Base-by-base conservation (phyloP, 2,888 invertebrate species). In the Nasonovia ribisnigri region DNA sequence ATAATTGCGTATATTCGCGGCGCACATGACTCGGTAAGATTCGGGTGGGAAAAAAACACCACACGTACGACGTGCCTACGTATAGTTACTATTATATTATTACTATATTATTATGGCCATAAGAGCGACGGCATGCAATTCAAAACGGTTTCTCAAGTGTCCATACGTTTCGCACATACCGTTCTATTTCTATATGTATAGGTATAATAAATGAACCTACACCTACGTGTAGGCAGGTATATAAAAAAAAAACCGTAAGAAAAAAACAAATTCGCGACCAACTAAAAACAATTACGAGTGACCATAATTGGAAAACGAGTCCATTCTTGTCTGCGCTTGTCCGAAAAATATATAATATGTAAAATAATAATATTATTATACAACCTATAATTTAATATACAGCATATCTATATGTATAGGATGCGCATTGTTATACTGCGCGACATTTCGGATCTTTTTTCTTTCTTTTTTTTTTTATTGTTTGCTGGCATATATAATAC, bases 281-380 rank as follows among this genome's bases (percentile, higher is more conserved):
- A 57, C 54, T 84, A 84, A 91, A 84, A 84, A 92, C 67, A 29
- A 20, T n/a, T 42, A n/a, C 46, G 24, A 43, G 51, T 43, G 77
- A 54, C 89, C 89, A 51, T 86, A 92, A 88, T 89, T 77, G 88
- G 54, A 92, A 89, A 88, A 54, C 26, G 54, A 84, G 84, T 90
- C 88, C 88, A 93, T 90, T 84, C 93, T 84, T 84, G 90, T 86
- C 54, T 84, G 88, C 57, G 77, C 77, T 77, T 1, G 77, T 8
- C 77, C 36, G 90, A 43, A 46, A 29, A 48, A 89, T 89, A 67
- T 67, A 84, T 26, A 84, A 91, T 60, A 84, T 84, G 84, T 90
- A 51, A 84, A 51, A 42, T 43, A 91, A 57, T 51, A 84, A 43
- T n/a, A 67, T 67, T 67, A 51, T 8, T 11, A 90, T 43, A 42